Conservation (phyloP, 1,140 invertebrate species). For the Drosophila parvula region DNA sequence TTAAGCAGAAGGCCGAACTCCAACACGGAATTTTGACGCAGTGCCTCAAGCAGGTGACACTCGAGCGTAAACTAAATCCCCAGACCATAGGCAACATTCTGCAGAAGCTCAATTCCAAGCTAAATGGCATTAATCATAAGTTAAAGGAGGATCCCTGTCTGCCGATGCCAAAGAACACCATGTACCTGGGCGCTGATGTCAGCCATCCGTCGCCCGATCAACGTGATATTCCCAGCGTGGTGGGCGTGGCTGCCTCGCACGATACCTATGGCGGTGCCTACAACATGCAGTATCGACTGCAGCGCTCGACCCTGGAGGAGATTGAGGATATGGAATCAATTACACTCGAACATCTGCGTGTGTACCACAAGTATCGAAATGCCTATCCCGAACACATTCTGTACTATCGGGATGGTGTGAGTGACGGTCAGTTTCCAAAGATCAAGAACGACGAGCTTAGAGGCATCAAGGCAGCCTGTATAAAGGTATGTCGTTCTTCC, state of each 20-base stretch:
- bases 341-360: constrained; percentile 85
- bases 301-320: constrained; percentile 88
- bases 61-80: constrained; percentile 57
- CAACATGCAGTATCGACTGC: constrained; percentile 89
- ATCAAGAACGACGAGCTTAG: constrained; percentile 84
- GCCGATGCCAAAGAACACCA: constrained; percentile 80
- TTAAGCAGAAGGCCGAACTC: constrained; percentile 92
- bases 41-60: constrained; percentile 89
- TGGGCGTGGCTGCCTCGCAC: constrained; percentile 91
- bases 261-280: constrained; percentile 88
- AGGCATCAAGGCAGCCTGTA: constrained; percentile 55
- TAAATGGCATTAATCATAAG: constrained; percentile 92
- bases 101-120: constrained; percentile 93
- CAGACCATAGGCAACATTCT: constrained; percentile 89
- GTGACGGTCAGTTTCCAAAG: constrained; percentile 92
- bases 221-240: constrained; percentile 90
- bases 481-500: too few relatives aligned
- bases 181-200: constrained; percentile 95
- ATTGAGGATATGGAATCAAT: constrained; percentile 91
- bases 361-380: constrained; percentile 83
- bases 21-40: constrained; percentile 92
- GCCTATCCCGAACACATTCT: constrained; percentile 87
- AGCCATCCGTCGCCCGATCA: constrained; percentile 93
- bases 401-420: constrained; percentile 94
- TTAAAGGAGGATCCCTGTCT: constrained; percentile 76